Conservation (phyloP, 2,888 invertebrate species). For the Acleris holmiana region DNA sequence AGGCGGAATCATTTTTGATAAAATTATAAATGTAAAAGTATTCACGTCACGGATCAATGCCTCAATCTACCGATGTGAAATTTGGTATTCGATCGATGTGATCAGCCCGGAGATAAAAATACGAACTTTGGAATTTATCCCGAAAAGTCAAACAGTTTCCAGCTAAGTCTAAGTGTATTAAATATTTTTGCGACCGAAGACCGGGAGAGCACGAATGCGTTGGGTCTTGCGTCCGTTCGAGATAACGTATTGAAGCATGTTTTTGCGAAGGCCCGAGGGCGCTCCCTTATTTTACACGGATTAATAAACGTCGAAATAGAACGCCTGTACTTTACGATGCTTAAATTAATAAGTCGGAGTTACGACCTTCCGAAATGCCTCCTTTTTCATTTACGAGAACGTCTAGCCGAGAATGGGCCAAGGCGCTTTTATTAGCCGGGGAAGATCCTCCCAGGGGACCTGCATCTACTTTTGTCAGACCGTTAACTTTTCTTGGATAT, state of each 20-base stretch:
- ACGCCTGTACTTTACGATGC: constrained; percentile 44
- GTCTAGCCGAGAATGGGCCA: constrained; percentile 24
- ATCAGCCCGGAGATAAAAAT: no score
- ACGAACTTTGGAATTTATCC: no score
- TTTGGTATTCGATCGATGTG: no score
- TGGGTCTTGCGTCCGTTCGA: constrained; percentile 17
- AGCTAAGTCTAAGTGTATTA: constrained; percentile 26
- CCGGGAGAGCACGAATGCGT: constrained; percentile 25
- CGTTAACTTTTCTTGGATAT: constrained; percentile 16
- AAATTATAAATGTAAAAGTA: no score
- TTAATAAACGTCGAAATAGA: constrained; percentile 44
- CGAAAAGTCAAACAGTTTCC: no score
- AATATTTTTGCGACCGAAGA: constrained; percentile 39
- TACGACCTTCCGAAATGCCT: constrained; percentile 36
- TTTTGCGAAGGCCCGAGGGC: constrained; percentile 18
- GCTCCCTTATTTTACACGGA: constrained; percentile 45
- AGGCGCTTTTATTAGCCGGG: constrained; percentile 23
- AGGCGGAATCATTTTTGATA: no score
- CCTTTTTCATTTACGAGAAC: constrained; percentile 36
- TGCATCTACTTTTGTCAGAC: constrained; percentile 8
- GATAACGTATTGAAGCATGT: constrained; percentile 37
- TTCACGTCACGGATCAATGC: no score
- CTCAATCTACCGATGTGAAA: no score
- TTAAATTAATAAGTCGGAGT: constrained; percentile 48
- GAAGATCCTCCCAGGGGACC: constrained; percentile 8